Base-by-base conservation (phyloP, 2,888 invertebrate species). In the Heliconius sara region DNA sequence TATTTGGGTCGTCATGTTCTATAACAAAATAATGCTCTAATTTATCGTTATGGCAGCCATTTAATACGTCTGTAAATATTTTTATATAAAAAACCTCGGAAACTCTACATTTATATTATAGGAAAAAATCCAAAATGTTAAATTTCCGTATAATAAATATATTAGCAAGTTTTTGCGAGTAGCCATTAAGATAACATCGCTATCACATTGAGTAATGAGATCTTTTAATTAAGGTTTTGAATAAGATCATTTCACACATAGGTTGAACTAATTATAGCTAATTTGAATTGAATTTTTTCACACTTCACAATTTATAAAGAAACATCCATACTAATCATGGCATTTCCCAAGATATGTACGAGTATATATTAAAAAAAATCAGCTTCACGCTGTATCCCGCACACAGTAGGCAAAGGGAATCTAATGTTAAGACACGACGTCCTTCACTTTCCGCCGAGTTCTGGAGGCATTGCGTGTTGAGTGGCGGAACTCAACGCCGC, bases 171-270 rank as follows among this genome's bases (percentile, higher is more conserved):
- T 72, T 72, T 78, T 78, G 72, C 34, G 30, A n/a, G 47, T 47
- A 30, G 65, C 47, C 39, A 10, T 72, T 78, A 27, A 78, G 77
- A 78, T 66, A 34, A 30, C 19, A 78, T 78, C 72, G 47, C 39
- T 30, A 39, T 19, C 57, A 47, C 47, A 30, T 22, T 66, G 72
- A 65, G 72, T 65, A 72, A 78, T 52, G 77, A 72, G 65, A 66
- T 70, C 65, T 78, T 78, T 78, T 72, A 72, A 78, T 78, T 72
- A 72, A 65, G 19, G 63, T 27, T 65, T 72, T 78, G 65, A 72
- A 72, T 72, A 70, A 25, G 57, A 39, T 70, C 57, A 67, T 34
- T 27, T 27, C 27, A 27, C 27, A 27, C 27, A 27, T 27, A 47
- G 30, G 57, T 25, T 43, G 43, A 77, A 68, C 43, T 68, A 43